Conservation (phyloP, 2,888 invertebrate species). For the Caenorhabditis sp. region DNA sequence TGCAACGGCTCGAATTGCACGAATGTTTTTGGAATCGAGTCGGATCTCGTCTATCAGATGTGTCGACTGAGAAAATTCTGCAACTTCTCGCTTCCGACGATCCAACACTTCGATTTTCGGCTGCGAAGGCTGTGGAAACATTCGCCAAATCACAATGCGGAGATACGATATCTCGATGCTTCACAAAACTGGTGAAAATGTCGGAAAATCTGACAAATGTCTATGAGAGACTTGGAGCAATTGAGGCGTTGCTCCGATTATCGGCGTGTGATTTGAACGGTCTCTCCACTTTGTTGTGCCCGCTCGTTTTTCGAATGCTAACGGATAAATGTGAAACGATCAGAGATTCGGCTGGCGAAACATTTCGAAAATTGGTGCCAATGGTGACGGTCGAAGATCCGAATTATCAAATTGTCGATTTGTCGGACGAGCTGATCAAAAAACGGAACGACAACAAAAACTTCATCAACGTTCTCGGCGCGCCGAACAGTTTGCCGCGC, state of each 20-base stretch:
- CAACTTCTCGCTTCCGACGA: slow-evolving; percentile 11
- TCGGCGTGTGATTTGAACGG: slow-evolving; percentile 42
- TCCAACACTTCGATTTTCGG: slow-evolving; percentile 43
- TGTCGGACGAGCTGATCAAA: slow-evolving; percentile 24
- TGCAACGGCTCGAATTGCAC: slow-evolving; percentile 50
- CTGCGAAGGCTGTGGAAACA: slow-evolving; percentile 55
- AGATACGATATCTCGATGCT: slow-evolving; percentile 41
- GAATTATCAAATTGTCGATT: slow-evolving; percentile 8
- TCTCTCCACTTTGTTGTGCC: slow-evolving; percentile 60
- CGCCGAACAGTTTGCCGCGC: slow-evolving; percentile 55
- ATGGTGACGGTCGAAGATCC: slow-evolving; percentile 58
- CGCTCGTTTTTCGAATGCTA: slow-evolving; percentile 58
- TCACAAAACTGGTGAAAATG: slow-evolving; percentile 27
- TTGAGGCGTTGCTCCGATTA: slow-evolving; percentile 32
- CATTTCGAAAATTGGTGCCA: slow-evolving; percentile 63
- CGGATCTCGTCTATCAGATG: slow-evolving; percentile 46
- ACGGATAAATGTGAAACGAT: slow-evolving; percentile 56
- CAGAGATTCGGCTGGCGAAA: slow-evolving; percentile 60
- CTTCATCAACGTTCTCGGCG: slow-evolving; percentile 61
- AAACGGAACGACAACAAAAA: slow-evolving; percentile 39
- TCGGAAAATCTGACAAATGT: slow-evolving; percentile 32
- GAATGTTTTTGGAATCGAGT: slow-evolving; percentile 51
- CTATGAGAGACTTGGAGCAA: slow-evolving; percentile 38
- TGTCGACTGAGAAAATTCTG: slow-evolving; percentile 28
- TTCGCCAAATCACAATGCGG: slow-evolving; percentile 41